Base-by-base conservation (phyloP, 1,140 invertebrate species). In the Cyclargus thomasi region DNA sequence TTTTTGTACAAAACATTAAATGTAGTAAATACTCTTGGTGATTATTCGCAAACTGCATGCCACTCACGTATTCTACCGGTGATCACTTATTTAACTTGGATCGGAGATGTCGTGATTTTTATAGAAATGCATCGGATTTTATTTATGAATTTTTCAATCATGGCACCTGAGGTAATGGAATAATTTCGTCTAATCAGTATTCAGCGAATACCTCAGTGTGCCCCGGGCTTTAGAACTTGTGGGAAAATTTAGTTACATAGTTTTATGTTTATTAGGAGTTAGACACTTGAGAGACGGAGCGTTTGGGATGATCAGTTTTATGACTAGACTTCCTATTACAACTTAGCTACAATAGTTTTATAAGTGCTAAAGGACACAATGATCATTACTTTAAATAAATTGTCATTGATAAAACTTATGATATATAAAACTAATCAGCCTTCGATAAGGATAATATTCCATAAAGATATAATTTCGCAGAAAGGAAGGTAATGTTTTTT, bases 41-140 rank as follows among this genome's bases (percentile, higher is more conserved):
- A 29, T 29, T 29, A 29, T 29, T 29, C 8, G 29, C 29, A 16
- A 47, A 47, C 8, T 47, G 23, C 20, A 17, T 23, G 39, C 87
- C 65, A 36, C 57, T 83, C 87, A 85, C 87, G 85, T 90, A 73
- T 57, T 63, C 75, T 78, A 74, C 79, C 83, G 82, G 82, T 86
- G 85, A 88, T 90, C 85, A 85, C 82, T 89, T 88, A 88, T 88
- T 88, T 87, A 85, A 86, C 84, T 86, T 80, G 67, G 74, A 84
- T 86, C 80, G 67, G 73, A 79, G 77, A 79, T 78, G 78, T 77
- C 77, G 82, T 86, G 85, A 90, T 90, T 88, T 47, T 76, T 72
- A 82, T 79, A 83, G 82, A 87, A 85, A 84, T 82, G 77, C 81
- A 81, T 72, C 75, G 82, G 75, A 81, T 82, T 86, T 85, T 90